A percentile compares a stretch with the other conserved stretches of the same genome.
phyloP scores from a whole-genome alignment of 2,797 vertebrate genomes.

The Perodicticus potto region DNA sequence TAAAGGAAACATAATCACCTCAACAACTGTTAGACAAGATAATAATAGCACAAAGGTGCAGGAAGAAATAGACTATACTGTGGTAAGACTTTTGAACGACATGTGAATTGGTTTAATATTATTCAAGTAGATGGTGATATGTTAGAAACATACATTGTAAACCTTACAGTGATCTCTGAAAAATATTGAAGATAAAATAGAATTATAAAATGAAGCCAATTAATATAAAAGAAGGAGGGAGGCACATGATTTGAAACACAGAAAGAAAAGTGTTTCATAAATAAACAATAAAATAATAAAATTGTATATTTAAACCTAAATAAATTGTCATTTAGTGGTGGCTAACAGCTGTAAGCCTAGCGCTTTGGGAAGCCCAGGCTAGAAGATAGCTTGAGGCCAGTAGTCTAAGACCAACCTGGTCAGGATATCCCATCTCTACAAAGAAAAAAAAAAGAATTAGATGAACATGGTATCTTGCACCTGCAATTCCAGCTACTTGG shows the following conservation, averaged over 20 bases:
- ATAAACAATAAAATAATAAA: neutral
- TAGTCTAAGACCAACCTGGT: neutral
- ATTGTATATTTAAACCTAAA: neutral
- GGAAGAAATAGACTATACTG: neutral
- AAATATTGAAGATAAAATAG: neutral
- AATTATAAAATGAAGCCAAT: neutral
- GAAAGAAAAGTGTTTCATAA: neutral
- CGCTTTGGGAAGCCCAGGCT: neutral
- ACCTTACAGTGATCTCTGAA: neutral
- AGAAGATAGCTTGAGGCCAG: neutral
- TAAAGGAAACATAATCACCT: neutral
- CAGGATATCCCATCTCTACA: neutral
- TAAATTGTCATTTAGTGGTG: neutral
- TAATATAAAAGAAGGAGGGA: neutral
- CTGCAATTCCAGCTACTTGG: neutral
- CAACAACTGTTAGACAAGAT: neutral
- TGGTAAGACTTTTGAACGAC: neutral
- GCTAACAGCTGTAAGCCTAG: neutral
- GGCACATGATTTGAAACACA: neutral
- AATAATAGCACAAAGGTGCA: neutral
- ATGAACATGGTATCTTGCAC: neutral
- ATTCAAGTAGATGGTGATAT: neutral
- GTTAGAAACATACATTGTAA: neutral
- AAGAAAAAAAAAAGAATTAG: neutral
- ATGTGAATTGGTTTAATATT: neutral